Base-by-base conservation (phyloP, 2,888 invertebrate species). In the Villa cingulata region DNA sequence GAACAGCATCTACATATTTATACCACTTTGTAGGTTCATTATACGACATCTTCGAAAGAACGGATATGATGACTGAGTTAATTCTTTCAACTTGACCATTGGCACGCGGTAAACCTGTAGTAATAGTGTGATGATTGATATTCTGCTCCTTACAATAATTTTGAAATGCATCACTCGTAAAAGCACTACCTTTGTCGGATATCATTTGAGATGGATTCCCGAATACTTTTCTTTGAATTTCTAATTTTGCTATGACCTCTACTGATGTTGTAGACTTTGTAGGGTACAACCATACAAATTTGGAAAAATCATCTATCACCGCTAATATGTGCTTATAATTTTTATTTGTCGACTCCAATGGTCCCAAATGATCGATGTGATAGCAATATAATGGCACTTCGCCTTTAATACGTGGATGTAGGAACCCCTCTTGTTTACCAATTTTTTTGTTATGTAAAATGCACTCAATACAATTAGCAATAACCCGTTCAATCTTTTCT, bases 51-150 rank as follows among this genome's bases (percentile, higher is more conserved):
- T 66, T 65, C 1, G 62, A 56, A 5, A 65, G 38, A 5, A 62
- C 48, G 1, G 62, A 50, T 41, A 63, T 60, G 4, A 65, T 55
- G 3, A 51, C 58, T n/a, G 54, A 43, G 48, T 65, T 60, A 1
- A 62, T 48, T 4, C 61, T 50, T 38, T 65, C 62, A 0, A 58
- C 59, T 45, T 66, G 65, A 0, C 64, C 64, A 48, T 66, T 65
- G 6, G 59, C 59, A 38, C 63, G 39, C 16, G 66, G 62, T 7
- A 64, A 45, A 12, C 62, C 55, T 7, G 49, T 54, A 7, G 51
- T 51, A 4, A 62, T 61, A 6, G 39, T 18, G 1, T 53, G 23
- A 45, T 62, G 62, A 32, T 61, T 34, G 32, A 66, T 64, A 0
- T 45, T 45, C 43, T 66, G 60, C 1, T 55, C 53, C 19, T 54